Percentiles rank a stretch among this genome's conserved stretches.
Conservation (phyloP, 2,113 vertebrate genomes). For the Pterophyllum scalare region DNA sequence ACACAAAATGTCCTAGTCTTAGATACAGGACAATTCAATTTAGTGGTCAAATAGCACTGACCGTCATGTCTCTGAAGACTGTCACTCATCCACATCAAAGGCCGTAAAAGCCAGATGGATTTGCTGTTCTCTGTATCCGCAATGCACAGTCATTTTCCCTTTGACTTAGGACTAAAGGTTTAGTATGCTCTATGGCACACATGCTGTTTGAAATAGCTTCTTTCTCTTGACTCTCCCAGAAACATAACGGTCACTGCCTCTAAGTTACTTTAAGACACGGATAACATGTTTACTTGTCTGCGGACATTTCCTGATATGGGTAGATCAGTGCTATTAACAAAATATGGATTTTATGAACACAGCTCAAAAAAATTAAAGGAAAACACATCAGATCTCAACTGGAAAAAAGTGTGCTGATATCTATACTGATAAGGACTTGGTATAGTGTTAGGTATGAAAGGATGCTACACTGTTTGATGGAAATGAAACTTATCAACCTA, state of each 20-base stretch:
- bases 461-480: too few species aligned
- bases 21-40: background rate
- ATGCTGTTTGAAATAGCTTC: background rate
- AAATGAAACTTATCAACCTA: too few species aligned
- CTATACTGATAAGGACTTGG: too few species aligned
- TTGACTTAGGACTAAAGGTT: background rate
- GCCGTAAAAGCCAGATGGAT: background rate
- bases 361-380: too few species aligned
- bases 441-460: too few species aligned
- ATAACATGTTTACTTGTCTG: constrained; percentile 16
- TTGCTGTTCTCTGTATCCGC: background rate
- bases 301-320: background rate
- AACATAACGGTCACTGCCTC: constrained; percentile 43
- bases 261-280: constrained; percentile 48
- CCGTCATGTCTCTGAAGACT: constrained; percentile 11
- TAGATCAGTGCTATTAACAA: constrained; percentile 28
- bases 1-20: background rate
- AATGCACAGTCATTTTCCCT: background rate
- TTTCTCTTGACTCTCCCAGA: background rate
- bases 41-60: background rate
- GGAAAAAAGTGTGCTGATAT: too few species aligned
- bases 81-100: background rate
- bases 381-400: too few species aligned
- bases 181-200: background rate
- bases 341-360: constrained; percentile 14